Conservation (phyloP, 2,113 vertebrate species). For the Raja brachyura region DNA sequence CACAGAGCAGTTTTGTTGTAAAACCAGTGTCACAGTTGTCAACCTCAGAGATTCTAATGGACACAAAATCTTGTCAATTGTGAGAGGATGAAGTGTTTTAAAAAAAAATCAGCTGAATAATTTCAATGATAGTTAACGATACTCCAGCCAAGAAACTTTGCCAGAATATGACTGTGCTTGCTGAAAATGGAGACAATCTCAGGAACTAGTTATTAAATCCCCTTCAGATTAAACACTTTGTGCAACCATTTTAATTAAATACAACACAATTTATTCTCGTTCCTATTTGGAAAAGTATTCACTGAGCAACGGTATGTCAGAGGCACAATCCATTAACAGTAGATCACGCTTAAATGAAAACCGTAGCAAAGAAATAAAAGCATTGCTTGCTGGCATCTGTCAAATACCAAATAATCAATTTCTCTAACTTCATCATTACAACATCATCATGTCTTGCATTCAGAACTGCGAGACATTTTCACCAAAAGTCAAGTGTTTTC, state of each 20-base stretch:
- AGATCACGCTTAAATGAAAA: constrained; percentile 1
- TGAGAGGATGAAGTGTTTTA: neutral
- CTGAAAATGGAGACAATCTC: neutral
- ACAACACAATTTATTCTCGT: neutral
- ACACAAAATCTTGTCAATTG: neutral
- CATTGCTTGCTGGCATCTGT: neutral
- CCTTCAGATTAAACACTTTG: neutral
- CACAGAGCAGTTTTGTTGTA: neutral
- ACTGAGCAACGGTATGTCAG: neutral
- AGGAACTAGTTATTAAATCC: neutral
- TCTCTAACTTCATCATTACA: neutral
- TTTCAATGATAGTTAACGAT: neutral
- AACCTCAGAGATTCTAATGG: neutral
- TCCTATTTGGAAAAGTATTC: neutral
- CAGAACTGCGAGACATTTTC: neutral
- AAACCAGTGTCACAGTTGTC: neutral
- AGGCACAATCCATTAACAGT: neutral
- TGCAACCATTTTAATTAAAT: neutral
- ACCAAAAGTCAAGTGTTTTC: neutral
- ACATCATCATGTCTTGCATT: too few relatives aligned
- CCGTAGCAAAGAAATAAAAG: neutral
- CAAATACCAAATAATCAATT: constrained; percentile 27
- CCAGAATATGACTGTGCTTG: neutral
- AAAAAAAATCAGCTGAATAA: neutral
- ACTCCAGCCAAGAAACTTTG: neutral